Evolutionary conservation across 2,888 invertebrate species (phyloP).

Genomic region (Pilophorus perplexus): DNA sequence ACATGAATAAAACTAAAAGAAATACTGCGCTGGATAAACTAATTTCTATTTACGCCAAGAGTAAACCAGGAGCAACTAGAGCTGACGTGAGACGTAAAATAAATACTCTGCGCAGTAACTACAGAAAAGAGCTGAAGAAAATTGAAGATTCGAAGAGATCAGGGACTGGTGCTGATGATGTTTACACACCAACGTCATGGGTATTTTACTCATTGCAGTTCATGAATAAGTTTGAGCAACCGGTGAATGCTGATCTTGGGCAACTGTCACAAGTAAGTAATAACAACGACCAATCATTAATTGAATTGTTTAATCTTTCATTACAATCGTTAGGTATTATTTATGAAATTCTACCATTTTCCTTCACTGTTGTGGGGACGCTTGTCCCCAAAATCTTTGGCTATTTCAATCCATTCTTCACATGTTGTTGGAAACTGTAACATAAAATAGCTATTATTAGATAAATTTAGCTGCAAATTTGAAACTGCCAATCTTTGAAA

Average conservation of each 20-base stretch:
- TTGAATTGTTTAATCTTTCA: not conserved
- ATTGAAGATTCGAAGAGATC: constrained; percentile 8
- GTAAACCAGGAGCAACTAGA: constrained; percentile 14
- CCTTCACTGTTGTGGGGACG: not conserved
- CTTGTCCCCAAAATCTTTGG: not conserved
- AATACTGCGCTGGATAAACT: constrained; percentile 13
- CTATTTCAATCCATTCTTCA: not conserved
- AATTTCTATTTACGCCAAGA: constrained; percentile 8
- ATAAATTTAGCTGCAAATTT: constrained; percentile 3
- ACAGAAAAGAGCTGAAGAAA: constrained; percentile 17
- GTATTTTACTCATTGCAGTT: constrained; percentile 29
- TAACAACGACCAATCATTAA: not conserved
- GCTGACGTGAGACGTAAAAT: constrained; percentile 14
- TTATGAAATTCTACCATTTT: not conserved
- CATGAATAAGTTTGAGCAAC: constrained; percentile 21
- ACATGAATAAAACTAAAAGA: constrained; percentile 26
- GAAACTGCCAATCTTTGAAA: not conserved
- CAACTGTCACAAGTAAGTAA: not conserved
- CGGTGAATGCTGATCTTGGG: constrained; percentile 11
- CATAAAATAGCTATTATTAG: constrained; percentile 9
- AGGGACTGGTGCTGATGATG: constrained; percentile 10
- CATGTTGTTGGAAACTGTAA: constrained; percentile 2
- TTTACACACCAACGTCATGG: constrained; percentile 17
- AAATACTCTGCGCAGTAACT: constrained; percentile 11
- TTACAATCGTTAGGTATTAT: not conserved